phyloP scores from a whole-genome alignment of 2,797 vertebrate genomes.

The Hafferia zeledoni region DNA sequence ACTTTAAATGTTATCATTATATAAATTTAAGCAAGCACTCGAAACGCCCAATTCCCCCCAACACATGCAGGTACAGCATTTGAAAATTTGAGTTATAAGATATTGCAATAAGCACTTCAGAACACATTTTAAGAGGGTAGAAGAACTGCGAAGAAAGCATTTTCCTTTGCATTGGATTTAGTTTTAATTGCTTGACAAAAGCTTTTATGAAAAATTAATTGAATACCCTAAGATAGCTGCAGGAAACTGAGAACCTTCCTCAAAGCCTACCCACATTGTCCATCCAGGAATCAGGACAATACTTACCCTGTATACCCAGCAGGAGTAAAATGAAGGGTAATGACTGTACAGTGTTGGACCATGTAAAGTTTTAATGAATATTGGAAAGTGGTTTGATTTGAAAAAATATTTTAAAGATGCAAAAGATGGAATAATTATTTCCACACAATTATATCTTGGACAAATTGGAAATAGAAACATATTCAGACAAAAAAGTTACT shows the following conservation, averaged over 20 bases:
- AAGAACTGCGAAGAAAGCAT: neutral
- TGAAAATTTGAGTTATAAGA: neutral
- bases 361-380: neutral
- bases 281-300: neutral
- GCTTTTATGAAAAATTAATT: neutral
- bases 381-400: neutral
- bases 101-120: neutral
- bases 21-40: neutral
- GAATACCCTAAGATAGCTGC: neutral
- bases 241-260: neutral
- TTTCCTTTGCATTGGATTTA: neutral
- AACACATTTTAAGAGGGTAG: neutral
- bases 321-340: neutral
- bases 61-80: rapidly evolving
- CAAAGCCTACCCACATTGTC: neutral
- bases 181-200: neutral
- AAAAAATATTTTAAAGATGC: neutral
- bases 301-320: neutral
- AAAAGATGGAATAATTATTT: neutral
- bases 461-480: neutral
- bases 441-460: neutral
- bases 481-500: neutral
- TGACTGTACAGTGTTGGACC: neutral
- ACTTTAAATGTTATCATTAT: neutral
- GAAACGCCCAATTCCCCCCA: neutral